A percentile compares a stretch with the other conserved stretches of the same genome.
Evolutionary conservation across 2,113 vertebrate genomes (phyloP).

Genomic region (Microcebus lehilahytsara): DNA sequence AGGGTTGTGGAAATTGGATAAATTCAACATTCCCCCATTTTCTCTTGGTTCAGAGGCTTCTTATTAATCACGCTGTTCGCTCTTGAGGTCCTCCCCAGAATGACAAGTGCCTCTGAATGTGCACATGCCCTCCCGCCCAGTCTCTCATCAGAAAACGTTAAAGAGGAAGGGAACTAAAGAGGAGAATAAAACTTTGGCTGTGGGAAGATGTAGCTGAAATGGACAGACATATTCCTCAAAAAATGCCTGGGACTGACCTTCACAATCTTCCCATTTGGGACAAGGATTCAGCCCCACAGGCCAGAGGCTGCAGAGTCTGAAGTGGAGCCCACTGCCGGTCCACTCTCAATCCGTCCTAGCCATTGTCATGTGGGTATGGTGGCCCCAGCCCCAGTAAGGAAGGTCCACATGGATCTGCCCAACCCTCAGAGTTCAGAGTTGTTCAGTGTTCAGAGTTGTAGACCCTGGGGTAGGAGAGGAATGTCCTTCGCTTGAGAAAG

Average conservation of each 20-base stretch:
- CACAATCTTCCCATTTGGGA: neutral
- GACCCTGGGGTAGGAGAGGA: neutral
- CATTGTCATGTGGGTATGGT: neutral
- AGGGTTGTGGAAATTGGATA: neutral
- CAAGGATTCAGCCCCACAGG: neutral
- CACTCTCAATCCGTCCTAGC: neutral
- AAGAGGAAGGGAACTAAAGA: neutral
- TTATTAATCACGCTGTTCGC: neutral
- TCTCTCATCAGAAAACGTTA: neutral
- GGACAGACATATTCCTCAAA: neutral
- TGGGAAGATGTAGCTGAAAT: neutral
- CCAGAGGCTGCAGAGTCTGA: fast-evolving
- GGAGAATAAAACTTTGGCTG: neutral
- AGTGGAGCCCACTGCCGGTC: neutral
- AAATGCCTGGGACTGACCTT: neutral
- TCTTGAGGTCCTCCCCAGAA: neutral
- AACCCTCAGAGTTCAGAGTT: neutral
- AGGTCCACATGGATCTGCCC: neutral
- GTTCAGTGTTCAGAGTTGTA: no score
- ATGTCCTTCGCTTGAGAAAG: no score
- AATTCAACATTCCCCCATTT: neutral
- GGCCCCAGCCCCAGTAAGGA: fast-evolving
- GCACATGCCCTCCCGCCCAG: neutral
- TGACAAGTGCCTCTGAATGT: neutral
- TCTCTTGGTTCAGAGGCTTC: neutral